phyloP scores from a whole-genome alignment of 2,888 invertebrate genomes.

The Agapostemon virescens region DNA sequence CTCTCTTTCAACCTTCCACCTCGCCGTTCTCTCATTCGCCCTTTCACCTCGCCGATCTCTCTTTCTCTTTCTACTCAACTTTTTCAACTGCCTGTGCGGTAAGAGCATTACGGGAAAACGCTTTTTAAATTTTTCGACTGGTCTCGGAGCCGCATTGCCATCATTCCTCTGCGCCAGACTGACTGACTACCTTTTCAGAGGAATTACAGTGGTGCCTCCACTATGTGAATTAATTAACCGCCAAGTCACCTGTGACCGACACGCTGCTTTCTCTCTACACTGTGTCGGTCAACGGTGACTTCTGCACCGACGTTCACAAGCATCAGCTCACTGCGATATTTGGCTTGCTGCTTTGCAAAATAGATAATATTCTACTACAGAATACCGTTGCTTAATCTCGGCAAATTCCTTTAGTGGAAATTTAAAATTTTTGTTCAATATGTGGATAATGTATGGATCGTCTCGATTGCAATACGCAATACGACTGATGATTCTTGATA shows the following conservation, averaged over 20 bases:
- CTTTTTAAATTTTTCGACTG: constrained; percentile 1
- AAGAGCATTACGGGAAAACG: constrained; percentile 19
- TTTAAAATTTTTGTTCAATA: too few species aligned
- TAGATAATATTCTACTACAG: background rate
- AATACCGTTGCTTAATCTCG: too few species aligned
- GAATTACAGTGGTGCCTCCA: background rate
- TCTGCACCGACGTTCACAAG: background rate
- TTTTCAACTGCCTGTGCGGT: constrained; percentile 24
- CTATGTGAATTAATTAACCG: background rate
- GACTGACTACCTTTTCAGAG: background rate
- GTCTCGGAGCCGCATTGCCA: background rate
- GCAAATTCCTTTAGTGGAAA: too few species aligned
- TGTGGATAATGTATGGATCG: too few species aligned
- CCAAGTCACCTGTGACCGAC: background rate
- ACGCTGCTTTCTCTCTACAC: background rate
- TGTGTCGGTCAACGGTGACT: background rate
- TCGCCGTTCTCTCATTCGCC: background rate
- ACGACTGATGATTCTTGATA: too few species aligned
- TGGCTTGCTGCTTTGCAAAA: background rate
- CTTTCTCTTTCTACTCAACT: constrained; percentile 30
- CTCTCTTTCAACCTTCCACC: background rate
- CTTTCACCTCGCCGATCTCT: too few species aligned
- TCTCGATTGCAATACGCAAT: too few species aligned
- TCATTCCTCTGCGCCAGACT: background rate
- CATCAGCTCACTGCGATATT: background rate